Evolutionary conservation across 2,113 vertebrate species (phyloP), one percentile per base, ranked within the genome.

Genomic region (Helogale parvula): DNA sequence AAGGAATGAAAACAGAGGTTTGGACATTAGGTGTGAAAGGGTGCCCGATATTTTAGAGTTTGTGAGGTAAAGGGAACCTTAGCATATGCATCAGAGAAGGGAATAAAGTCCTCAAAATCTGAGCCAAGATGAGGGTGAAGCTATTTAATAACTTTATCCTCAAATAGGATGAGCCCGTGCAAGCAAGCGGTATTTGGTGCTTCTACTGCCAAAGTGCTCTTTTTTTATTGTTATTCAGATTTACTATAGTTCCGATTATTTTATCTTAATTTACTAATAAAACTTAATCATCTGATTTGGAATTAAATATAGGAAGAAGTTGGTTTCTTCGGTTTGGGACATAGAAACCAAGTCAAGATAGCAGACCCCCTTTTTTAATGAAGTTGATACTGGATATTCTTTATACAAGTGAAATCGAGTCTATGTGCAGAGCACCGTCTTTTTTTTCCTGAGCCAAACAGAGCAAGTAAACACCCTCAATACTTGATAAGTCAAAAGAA

Each of bases 71-170:
- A 96, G 72, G 29, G 72, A 54, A 47, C 25, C 33, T 92, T 76
- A 92, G 41, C 57, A 27, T 94, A 85, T 79, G 6, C 45, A 9
- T 87, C 71, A 93, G 38, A 90, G n/a, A 90, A 88, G 25, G 38
- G 33, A 89, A 79, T 92, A 57, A 68, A 63, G 52, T 74, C 35
- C 31, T 88, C 65, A 69, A 74, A 83, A 41, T 94, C 80, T 87
- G 54, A 93, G 41, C 76, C 81, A 27, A 96, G 85, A 81, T 57
- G 60, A 86, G 38, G 16, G 31, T 90, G 27, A 94, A 93, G 27
- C 35, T 96, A 31, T 63, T 86, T 76, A 88, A 50, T 50, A 72
- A 68, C 95, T 82, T 72, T 95, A 23, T 93, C 71, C 27, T 88
- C 41, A 35, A 83, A 71, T 38, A 94, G 68, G 14, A 76, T 69